phyloP scores from a whole-genome alignment of 1,140 invertebrate species.

The Brachionus plicatilis region DNA sequence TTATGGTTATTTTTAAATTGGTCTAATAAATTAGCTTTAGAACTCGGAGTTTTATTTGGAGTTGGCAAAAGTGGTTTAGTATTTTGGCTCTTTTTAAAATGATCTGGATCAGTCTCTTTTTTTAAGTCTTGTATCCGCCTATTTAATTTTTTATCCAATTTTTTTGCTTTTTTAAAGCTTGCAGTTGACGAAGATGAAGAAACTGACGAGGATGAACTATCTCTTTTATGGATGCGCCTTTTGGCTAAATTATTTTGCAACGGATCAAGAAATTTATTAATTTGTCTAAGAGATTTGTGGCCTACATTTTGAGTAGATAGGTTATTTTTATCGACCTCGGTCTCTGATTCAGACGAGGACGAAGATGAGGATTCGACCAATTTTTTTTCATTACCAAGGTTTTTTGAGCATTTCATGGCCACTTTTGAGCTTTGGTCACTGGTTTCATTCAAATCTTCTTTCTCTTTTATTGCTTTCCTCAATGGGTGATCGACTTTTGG shows the following conservation, averaged over 20 bases:
- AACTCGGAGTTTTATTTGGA: background rate
- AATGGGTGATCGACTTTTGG: background rate
- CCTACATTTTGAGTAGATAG: background rate
- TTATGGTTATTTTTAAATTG: background rate
- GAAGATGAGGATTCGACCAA: background rate
- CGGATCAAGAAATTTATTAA: background rate
- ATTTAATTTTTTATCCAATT: constrained; percentile 33
- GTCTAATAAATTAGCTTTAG: background rate
- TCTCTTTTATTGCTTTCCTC: background rate
- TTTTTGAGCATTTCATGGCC: background rate
- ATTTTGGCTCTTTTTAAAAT: background rate
- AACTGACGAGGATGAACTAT: background rate
- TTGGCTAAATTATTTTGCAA: background rate
- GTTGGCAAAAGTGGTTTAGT: background rate
- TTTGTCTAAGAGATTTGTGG: background rate
- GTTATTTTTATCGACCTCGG: background rate
- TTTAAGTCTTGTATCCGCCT: background rate
- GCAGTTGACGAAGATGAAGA: constrained; percentile 19
- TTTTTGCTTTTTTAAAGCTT: background rate
- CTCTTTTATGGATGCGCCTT: background rate
- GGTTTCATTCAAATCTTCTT: background rate
- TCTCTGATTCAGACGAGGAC: background rate
- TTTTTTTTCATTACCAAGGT: background rate
- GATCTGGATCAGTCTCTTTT: background rate
- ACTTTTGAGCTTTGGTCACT: background rate